These are phyloP conservation scores for Synanthedon andrenaeformis DNA, from an alignment of 2,888 invertebrate species.

Conservation along the genomic window DNA sequence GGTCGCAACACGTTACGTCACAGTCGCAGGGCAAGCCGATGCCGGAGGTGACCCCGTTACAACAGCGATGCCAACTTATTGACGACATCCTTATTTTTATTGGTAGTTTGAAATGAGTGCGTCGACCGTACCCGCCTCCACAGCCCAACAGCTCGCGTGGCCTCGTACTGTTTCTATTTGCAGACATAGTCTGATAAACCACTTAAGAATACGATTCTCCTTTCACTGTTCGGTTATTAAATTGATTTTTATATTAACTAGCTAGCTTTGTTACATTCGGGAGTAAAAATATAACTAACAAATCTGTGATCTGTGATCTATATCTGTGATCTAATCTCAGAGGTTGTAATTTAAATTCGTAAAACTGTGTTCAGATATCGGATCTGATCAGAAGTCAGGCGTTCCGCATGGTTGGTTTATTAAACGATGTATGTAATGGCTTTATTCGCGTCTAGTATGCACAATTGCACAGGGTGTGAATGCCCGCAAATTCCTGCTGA, in stretches of 20 bases:
- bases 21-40: constrained; percentile 24
- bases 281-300: too few species aligned
- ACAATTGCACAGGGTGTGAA: neutral
- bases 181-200: constrained; percentile 11
- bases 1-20: constrained; percentile 15
- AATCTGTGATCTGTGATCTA: too few species aligned
- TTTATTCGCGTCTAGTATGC: neutral
- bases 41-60: constrained; percentile 51
- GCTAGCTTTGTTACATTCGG: too few species aligned
- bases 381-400: neutral
- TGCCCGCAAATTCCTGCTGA: neutral
- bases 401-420: neutral
- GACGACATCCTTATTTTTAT: constrained; percentile 70
- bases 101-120: constrained; percentile 53
- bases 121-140: constrained; percentile 57
- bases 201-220: constrained; percentile 5
- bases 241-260: too few species aligned
- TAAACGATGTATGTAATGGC: neutral
- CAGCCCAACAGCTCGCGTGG: constrained; percentile 52
- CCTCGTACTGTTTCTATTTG: constrained; percentile 39
- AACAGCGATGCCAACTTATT: constrained; percentile 60
- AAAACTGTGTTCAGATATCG: too few species aligned
- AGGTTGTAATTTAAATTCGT: too few species aligned
- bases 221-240: constrained; percentile 1
- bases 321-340: too few species aligned